These are phyloP conservation scores for Cyanistes caeruleus DNA, from an alignment of 2,113 vertebrate species.

Conservation along the genomic window DNA sequence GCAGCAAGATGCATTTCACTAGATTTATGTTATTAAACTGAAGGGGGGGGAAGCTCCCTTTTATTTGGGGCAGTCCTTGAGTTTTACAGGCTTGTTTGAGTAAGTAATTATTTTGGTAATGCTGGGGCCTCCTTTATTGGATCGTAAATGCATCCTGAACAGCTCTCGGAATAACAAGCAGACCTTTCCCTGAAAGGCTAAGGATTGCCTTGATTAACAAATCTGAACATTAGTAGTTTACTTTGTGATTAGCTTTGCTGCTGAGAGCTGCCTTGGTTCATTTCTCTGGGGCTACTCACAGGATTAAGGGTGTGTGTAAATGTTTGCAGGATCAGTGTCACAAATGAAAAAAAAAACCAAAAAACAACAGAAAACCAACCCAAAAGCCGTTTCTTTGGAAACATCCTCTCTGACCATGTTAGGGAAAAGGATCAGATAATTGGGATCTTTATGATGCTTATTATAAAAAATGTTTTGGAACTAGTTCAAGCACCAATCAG, in stretches of 20 bases:
- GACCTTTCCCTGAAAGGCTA: slow-evolving; percentile 31
- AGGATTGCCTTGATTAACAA: slow-evolving; percentile 48
- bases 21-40: slow-evolving; percentile 76
- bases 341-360: not conserved
- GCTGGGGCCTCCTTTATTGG: slow-evolving; percentile 74
- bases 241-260: slow-evolving; percentile 39
- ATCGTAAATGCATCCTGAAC: slow-evolving; percentile 74
- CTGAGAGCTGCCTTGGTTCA: slow-evolving; percentile 29
- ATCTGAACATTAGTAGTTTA: slow-evolving; percentile 50
- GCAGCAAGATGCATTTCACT: slow-evolving; percentile 76
- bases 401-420: slow-evolving; percentile 71
- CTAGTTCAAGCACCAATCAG: slow-evolving; percentile 88
- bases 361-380: not conserved
- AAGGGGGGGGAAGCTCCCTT: slow-evolving; percentile 50
- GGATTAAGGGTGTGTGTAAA: slow-evolving; percentile 21
- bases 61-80: slow-evolving; percentile 68
- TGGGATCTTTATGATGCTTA: slow-evolving; percentile 85
- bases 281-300: slow-evolving; percentile 8
- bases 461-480: slow-evolving; percentile 86
- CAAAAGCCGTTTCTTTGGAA: slow-evolving; percentile 57
- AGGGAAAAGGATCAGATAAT: slow-evolving; percentile 83
- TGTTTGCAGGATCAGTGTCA: slow-evolving; percentile 50
- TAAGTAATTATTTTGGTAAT: slow-evolving; percentile 80
- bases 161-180: slow-evolving; percentile 49
- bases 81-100: slow-evolving; percentile 78